Evolutionary conservation across 2,888 invertebrate species (phyloP).

Genomic region (Camptogramma bilineatum): DNA sequence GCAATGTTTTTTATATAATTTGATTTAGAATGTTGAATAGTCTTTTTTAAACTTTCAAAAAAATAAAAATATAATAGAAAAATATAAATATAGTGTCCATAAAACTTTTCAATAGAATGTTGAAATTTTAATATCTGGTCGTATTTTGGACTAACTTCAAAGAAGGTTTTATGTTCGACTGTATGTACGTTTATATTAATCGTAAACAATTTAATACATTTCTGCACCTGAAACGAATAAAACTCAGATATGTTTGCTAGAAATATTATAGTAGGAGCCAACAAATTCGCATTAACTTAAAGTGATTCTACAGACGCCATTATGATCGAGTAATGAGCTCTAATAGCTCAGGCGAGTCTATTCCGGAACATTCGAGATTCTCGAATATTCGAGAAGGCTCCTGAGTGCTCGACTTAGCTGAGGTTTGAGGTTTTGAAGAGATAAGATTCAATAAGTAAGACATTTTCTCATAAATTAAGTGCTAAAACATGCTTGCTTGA

Average conservation of each 20-base stretch:
- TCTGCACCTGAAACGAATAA: not conserved
- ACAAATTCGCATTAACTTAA: slow-evolving; percentile 15
- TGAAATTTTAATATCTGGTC: too few species aligned
- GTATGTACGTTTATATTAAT: too few species aligned
- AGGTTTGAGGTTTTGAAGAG: slow-evolving; percentile 22
- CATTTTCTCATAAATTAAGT: not conserved
- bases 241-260: not conserved
- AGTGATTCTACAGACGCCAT: slow-evolving; percentile 31
- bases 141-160: too few species aligned
- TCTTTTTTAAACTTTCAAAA: too few species aligned
- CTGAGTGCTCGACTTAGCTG: slow-evolving; percentile 26
- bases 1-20: not conserved
- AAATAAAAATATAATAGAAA: too few species aligned
- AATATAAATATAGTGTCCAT: too few species aligned
- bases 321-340: slow-evolving; percentile 38
- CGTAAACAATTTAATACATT: too few species aligned
- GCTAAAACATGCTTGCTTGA: not conserved
- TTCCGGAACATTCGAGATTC: slow-evolving; percentile 22
- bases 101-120: too few species aligned
- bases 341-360: slow-evolving; percentile 30
- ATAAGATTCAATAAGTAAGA: not conserved
- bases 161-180: too few species aligned
- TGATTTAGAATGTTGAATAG: too few species aligned
- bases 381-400: slow-evolving; percentile 15
- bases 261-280: not conserved